Evolutionary conservation across 2,888 invertebrate genomes (phyloP), one percentile per base, ranked within the genome.

Genomic region (Synanthedon myopaeformis): DNA sequence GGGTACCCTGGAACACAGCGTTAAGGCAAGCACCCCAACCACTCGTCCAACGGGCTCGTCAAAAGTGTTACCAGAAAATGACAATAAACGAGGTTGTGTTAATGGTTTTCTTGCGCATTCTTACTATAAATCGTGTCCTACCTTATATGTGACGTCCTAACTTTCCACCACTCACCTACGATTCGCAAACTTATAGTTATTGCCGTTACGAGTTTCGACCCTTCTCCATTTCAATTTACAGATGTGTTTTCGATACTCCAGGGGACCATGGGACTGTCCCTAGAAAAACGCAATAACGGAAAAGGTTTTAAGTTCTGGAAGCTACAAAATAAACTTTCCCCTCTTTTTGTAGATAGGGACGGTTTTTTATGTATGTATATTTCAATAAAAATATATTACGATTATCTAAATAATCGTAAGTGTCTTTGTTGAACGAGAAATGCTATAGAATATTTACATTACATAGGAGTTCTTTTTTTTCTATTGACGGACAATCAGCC

Each of bases 211-310:
- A 76, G 71, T 74, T 74, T 72, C 69, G 71, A 74, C 78, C 79
- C 76, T 76, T 76, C 78, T 79, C 78, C 66, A 74, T 80, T 79
- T 79, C 79, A 80, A 78, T 79, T 79, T 79, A 74, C 71, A 73
- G 70, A 79, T 79, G 74, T 75, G 74, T 76, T 76, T 74, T 70
- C 70, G 65, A 72, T 77, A 70, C 77, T 72, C 77, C 55, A 61
- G 70, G 74, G 74, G 70, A 61, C 61, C 56, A 65, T 72, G 63
- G 63, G 61, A 67, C 61, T 64, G 66, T 66, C 72, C 71, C 63
- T 71, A 63, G 61, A 65, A 72, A 70, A 74, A 70, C 68, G 70
- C 69, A 72, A 70, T 74, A 74, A 65, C 65, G 48, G 61, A 73
- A 74, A 51, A 71, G 66, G 65, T 67, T 74, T 45, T 45, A 45